Base-by-base conservation (phyloP, 2,888 invertebrate species). In the Pristionchus maxplancki region DNA sequence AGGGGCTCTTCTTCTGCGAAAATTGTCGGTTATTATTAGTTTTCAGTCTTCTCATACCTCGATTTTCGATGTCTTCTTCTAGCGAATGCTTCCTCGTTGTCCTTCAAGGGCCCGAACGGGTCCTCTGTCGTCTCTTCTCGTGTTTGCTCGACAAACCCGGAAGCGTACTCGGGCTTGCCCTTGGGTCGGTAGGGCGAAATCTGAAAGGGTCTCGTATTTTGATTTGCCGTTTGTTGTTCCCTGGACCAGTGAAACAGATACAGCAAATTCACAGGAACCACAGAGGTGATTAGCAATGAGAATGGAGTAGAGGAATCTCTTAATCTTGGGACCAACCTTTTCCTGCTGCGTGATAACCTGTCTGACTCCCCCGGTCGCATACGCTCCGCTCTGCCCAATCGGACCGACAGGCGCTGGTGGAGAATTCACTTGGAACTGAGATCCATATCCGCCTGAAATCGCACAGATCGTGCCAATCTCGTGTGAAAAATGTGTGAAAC, bases 31-130 rank as follows among this genome's bases (percentile, higher is more conserved):
- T 53, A 53, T 20, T 6, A 24, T 11, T n/a, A n/a, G 15, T 37
- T 37, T 34, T 3, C 28, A 37, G 5, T 71, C 34, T 3, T 37
- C 15, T 71, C 28, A n/a, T n/a, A 78, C 78, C 78, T 78, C 24
- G 40, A n/a, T 13, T 78, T 78, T 17, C 44, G 44, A 40, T 28
- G n/a, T 28, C 48, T 40, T 44, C 44, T 58, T n/a, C 58, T 13
- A 1, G 40, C 78, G 48, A 48, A 78, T 0, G 78, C 44, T 13
- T 78, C 78, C 28, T 40, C 78, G 24, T 40, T 78, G 13, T 78
- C 78, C 24, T 78, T 48, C n/a, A 78, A 44, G 44, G 78, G 78
- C n/a, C 78, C 78, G 78, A 78, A 78, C 1, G 78, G 78, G 48
- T 78, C 78, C 37, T 78, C 44, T 0, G 78, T 78, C 11, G 44